phyloP scores from a whole-genome alignment of 2,888 invertebrate species.

The Periphyllus acericola region DNA sequence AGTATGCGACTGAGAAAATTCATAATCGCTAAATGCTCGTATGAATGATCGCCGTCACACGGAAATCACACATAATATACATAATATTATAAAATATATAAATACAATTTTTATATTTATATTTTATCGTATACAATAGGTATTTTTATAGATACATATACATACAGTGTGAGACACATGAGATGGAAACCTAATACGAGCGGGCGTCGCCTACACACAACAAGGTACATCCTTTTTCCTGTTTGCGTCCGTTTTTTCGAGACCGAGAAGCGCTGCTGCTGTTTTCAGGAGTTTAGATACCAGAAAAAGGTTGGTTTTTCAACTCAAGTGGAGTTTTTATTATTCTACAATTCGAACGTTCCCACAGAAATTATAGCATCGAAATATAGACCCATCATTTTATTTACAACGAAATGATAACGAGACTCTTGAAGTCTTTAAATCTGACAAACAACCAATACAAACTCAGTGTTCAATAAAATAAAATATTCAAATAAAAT shows the following conservation, averaged over 20 bases:
- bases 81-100: background rate
- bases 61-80: background rate
- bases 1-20: background rate
- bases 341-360: background rate
- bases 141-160: background rate
- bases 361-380: background rate
- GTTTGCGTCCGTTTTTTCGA: slow-evolving; percentile 44
- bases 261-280: background rate
- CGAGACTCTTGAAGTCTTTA: background rate
- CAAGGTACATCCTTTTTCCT: slow-evolving; percentile 58
- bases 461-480: background rate
- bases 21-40: background rate
- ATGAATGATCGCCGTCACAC: background rate
- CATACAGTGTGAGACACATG: slow-evolving; percentile 10
- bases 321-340: background rate
- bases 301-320: slow-evolving; percentile 26
- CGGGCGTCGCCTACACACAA: slow-evolving; percentile 42
- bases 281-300: slow-evolving; percentile 9
- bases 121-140: background rate
- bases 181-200: slow-evolving; percentile 53
- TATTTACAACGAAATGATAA: background rate
- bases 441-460: background rate
- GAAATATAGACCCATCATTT: background rate
- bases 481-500: background rate
- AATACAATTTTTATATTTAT: background rate